Conservation (phyloP, 2,888 invertebrate genomes). For the Hydropsyche betteni region DNA sequence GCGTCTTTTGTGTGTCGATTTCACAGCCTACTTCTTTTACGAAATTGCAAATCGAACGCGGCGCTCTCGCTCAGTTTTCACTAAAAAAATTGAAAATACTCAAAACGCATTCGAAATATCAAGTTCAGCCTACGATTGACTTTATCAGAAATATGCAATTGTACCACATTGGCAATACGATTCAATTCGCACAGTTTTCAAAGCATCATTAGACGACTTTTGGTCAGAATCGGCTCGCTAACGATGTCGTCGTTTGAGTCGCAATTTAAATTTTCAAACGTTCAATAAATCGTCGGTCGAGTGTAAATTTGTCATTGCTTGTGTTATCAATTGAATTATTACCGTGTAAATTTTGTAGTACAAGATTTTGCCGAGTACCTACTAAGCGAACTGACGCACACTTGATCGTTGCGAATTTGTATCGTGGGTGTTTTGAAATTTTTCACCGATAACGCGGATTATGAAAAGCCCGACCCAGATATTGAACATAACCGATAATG, state of each 20-base stretch:
- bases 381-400: background rate
- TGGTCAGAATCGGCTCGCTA: background rate
- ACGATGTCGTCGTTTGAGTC: too few relatives aligned
- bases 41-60: constrained; percentile 14
- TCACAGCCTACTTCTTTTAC: constrained; percentile 25
- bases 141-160: background rate
- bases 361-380: background rate
- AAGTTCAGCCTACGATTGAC: background rate
- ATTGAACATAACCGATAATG: background rate
- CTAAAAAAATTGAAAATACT: too few relatives aligned
- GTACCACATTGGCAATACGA: background rate
- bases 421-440: constrained; percentile 21
- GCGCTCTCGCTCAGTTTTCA: background rate
- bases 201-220: background rate
- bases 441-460: constrained; percentile 20
- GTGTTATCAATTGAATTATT: constrained; percentile 21
- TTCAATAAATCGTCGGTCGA: background rate
- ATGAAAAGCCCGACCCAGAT: constrained; percentile 18
- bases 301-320: constrained; percentile 17
- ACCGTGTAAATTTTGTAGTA: constrained; percentile 12
- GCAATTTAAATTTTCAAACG: constrained; percentile 15
- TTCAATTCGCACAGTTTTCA: background rate
- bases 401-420: background rate
- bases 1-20: constrained; percentile 14
- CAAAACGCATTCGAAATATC: too few relatives aligned